Base-by-base conservation (phyloP, 2,113 vertebrate genomes). In the Capricornis sumatraensis region DNA sequence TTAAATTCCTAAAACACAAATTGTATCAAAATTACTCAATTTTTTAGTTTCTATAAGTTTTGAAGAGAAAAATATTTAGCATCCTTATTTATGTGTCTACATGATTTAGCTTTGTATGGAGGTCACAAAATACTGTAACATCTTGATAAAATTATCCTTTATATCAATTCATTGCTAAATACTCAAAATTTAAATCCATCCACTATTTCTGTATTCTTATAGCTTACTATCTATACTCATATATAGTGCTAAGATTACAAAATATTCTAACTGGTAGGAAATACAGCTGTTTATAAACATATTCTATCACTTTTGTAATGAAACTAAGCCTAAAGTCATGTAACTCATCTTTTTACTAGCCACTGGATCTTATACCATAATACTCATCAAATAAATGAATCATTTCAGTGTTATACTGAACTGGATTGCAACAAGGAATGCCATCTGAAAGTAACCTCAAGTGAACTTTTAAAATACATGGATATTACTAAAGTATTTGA, bases 1-100 rank as follows among this genome's bases (percentile, higher is more conserved):
- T 62, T 90, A 95, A 92, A 93, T 87, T 85, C 53, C 76, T 91
- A 78, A 78, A 92, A 95, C 53, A 92, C 30, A 89, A 96, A 45
- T 23, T 53, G 57, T 33, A 52, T 40, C 67, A 95, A 94, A 96
- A 88, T 89, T 87, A 97, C 45, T 5, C 27, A 87, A 58, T 33
- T n/a, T 47, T 86, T 89, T 58, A 53, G 3, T 88, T 90, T 89
- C 79, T 55, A 0, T 82, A 95, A 92, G 17, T 89, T 53, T 74
- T 85, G 33, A 87, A 94, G 79, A 94, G 45, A 95, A 96, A 96
- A 94, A 55, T 21, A n/a, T 79, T 76, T 36, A 91, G 12, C 27
- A 86, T 43, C 30, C 27, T 85, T 15, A 45, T 36, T 53, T 89
- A 81, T 3, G 30, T 58, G 21, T 90, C 43, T 28, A 10, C 19